These are phyloP conservation scores for Ailurus styani DNA, from an alignment of 2,113 vertebrate genomes.

Conservation along the genomic window DNA sequence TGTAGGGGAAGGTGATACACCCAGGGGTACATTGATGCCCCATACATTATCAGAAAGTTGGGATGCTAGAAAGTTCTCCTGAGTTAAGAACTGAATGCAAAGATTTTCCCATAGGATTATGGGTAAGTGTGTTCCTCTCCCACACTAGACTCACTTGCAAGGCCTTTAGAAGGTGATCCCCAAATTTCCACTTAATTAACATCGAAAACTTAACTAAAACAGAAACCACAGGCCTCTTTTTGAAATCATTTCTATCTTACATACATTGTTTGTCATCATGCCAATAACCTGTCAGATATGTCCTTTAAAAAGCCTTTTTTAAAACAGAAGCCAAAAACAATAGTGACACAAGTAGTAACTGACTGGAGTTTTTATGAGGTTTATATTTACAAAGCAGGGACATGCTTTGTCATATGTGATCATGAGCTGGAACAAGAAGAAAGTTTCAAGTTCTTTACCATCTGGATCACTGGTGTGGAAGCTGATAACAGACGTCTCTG, in stretches of 20 bases:
- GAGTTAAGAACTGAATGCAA: not conserved
- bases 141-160: accelerated
- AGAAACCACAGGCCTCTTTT: accelerated
- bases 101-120: not conserved
- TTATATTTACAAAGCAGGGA: not conserved
- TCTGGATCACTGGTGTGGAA: not conserved
- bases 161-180: not conserved
- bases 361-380: not conserved
- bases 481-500: not conserved
- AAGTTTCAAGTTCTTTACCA: not conserved
- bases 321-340: not conserved
- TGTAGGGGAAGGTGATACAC: not conserved
- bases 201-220: not conserved
- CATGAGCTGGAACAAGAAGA: not conserved
- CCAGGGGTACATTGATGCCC: not conserved
- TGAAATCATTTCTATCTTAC: not conserved
- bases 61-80: not conserved
- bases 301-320: not conserved
- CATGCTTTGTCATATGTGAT: not conserved
- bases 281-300: not conserved
- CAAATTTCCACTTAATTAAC: not conserved
- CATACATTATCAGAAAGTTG: not conserved
- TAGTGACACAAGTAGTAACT: not conserved
- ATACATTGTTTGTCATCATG: not conserved
- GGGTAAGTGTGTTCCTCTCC: not conserved